These are phyloP conservation scores for Stomorhina lunata DNA, from an alignment of 2,888 invertebrate genomes.

Conservation along the genomic window DNA sequence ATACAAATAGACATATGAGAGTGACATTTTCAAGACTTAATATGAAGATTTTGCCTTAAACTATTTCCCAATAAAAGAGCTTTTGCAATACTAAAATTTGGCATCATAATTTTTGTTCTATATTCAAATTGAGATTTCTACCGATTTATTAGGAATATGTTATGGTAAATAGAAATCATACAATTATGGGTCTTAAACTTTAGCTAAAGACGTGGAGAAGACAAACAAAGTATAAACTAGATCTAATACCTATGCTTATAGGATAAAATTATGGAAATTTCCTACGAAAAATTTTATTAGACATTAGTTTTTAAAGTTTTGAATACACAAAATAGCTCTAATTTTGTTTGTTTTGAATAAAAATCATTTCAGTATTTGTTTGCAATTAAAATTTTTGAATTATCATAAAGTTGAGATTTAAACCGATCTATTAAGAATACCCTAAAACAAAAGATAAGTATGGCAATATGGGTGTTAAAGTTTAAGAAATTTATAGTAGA, in stretches of 20 bases:
- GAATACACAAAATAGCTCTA: background rate
- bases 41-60: too few relatives aligned
- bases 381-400: too few relatives aligned
- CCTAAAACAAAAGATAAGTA: background rate
- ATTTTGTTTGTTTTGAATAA: too few relatives aligned
- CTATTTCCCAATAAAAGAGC: too few relatives aligned
- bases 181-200: background rate
- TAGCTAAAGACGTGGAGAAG: background rate
- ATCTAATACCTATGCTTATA: background rate
- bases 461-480: background rate
- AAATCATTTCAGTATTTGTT: too few relatives aligned
- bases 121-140: background rate
- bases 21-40: too few relatives aligned
- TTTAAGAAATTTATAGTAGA: background rate
- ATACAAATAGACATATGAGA: too few relatives aligned
- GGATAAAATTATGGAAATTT: background rate
- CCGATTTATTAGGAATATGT: background rate
- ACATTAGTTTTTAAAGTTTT: background rate
- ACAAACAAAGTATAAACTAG: background rate
- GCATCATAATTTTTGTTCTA: too few relatives aligned
- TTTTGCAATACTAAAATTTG: too few relatives aligned
- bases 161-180: background rate
- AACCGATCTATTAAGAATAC: conserved; percentile 3
- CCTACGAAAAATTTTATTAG: background rate
- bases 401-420: too few relatives aligned